phyloP scores from a whole-genome alignment of 2,797 vertebrate genomes.

The Falco cherrug region DNA sequence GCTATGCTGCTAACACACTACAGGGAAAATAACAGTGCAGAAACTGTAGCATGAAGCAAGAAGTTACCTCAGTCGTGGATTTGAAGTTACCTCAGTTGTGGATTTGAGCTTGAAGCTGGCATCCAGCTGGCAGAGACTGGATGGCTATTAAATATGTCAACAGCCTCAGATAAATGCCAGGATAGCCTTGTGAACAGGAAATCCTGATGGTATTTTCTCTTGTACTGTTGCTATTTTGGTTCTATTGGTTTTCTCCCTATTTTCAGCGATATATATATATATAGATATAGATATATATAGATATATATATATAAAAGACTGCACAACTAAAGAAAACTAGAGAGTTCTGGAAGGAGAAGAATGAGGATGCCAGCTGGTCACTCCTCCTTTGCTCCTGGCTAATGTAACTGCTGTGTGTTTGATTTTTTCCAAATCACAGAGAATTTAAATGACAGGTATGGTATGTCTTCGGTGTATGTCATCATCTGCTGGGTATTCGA shows the following conservation, averaged over 20 bases:
- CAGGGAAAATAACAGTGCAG: not conserved
- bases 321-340: not conserved
- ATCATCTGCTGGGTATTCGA: constrained; percentile 27
- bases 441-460: constrained; percentile 8
- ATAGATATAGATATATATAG: not conserved
- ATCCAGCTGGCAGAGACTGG: constrained; percentile 22
- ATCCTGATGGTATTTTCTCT: constrained; percentile 1
- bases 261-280: not conserved
- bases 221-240: constrained; percentile 20
- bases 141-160: not conserved
- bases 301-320: not conserved
- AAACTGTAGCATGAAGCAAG: not conserved
- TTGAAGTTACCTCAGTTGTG: not conserved
- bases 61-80: not conserved
- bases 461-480: not conserved
- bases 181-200: constrained; percentile 52
- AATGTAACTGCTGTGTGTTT: not conserved
- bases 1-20: fast-evolving
- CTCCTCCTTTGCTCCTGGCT: not conserved
- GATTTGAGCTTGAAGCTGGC: not conserved
- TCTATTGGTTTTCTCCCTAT: constrained; percentile 12
- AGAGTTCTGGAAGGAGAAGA: not conserved
- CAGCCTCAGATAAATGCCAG: constrained; percentile 14
- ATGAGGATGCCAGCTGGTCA: not conserved
- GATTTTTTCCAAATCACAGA: not conserved